phyloP scores from a whole-genome alignment of 2,888 invertebrate genomes.

The Taenaris catops region DNA sequence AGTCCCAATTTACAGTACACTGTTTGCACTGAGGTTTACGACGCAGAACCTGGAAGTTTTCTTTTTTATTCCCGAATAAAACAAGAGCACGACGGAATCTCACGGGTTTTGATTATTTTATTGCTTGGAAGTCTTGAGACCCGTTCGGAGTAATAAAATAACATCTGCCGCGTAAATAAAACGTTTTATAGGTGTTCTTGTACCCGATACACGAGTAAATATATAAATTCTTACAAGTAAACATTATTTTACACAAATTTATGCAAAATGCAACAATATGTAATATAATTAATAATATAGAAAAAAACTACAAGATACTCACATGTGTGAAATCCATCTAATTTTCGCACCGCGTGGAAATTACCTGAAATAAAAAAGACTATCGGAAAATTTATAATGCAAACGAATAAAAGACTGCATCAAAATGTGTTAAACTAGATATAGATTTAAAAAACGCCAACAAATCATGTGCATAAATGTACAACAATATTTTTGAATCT shows the following conservation, averaged over 20 bases:
- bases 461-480: not conserved
- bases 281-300: too few species aligned
- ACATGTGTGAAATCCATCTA: conserved; percentile 52
- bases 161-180: conserved; percentile 15
- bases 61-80: conserved; percentile 2
- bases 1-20: too few species aligned
- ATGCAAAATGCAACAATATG: too few species aligned
- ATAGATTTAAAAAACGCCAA: not conserved
- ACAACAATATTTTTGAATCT: not conserved
- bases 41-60: too few species aligned
- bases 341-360: conserved; percentile 50
- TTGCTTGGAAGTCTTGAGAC: conserved; percentile 5
- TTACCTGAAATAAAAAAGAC: conserved; percentile 62
- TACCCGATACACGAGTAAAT: conserved; percentile 2
- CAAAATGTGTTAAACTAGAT: too few species aligned
- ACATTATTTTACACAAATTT: not conserved
- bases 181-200: conserved; percentile 12
- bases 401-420: conserved; percentile 17
- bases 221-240: conserved; percentile 4
- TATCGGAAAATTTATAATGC: conserved; percentile 28
- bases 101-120: conserved; percentile 11
- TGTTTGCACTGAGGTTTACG: too few species aligned
- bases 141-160: conserved; percentile 13
- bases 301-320: conserved; percentile 32
- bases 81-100: conserved; percentile 5